Conservation (phyloP, 2,113 vertebrate genomes). For the Hemibagrus wyckioides region DNA sequence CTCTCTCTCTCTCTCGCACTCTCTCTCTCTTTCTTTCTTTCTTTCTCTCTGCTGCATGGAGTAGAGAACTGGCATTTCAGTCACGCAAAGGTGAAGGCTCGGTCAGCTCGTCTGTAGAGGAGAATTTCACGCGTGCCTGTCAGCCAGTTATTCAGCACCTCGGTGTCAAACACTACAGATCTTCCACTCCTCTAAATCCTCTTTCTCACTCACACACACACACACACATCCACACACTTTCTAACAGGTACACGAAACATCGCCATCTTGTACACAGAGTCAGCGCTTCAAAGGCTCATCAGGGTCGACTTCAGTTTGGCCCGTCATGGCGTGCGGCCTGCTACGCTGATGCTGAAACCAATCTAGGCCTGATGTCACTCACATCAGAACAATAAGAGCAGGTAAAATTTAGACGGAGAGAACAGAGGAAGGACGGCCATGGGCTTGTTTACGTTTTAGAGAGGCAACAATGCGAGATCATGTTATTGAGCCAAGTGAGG, state of each 20-base stretch:
- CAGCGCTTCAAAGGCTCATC: conserved; percentile 11
- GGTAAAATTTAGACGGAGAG: not conserved
- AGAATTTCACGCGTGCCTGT: conserved; percentile 40
- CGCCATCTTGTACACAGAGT: not conserved
- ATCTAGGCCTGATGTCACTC: not conserved
- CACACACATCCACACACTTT: conserved; percentile 21
- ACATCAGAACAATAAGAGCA: not conserved
- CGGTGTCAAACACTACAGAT: conserved; percentile 26
- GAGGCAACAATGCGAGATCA: conserved; percentile 23
- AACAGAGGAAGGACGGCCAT: conserved; percentile 8
- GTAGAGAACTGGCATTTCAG: conserved; percentile 25
- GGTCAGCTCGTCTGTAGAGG: conserved; percentile 28
- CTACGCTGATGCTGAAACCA: not conserved
- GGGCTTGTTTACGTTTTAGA: conserved; percentile 37
- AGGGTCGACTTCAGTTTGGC: conserved; percentile 21
- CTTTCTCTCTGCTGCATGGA: not conserved
- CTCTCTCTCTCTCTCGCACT: not conserved
- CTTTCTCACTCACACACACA: conserved; percentile 1
- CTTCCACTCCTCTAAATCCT: conserved; percentile 19
- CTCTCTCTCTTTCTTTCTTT: not conserved
- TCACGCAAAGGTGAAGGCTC: conserved; percentile 31
- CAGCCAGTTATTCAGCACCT: conserved; percentile 34
- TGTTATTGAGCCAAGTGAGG: conserved; percentile 32
- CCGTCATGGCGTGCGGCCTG: not conserved
- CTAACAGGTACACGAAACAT: conserved; percentile 31